These are phyloP conservation scores for Corapipo altera DNA, from an alignment of 2,113 vertebrate genomes.

Conservation along the genomic window DNA sequence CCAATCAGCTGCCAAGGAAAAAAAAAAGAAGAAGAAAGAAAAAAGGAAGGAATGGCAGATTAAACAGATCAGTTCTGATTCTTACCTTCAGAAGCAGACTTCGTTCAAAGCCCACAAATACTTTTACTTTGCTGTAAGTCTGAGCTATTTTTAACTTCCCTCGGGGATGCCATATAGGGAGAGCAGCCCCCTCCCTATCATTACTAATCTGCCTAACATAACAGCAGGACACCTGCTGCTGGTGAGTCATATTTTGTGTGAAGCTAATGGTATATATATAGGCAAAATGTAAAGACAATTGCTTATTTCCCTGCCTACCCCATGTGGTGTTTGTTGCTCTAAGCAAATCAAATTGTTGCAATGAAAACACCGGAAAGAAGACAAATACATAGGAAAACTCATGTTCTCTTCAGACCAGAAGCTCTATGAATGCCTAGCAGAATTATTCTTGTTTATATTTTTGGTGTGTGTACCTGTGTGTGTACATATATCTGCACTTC, in stretches of 20 bases:
- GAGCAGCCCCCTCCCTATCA: constrained; percentile 23
- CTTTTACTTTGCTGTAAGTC: constrained; percentile 40
- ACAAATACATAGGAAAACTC: neutral
- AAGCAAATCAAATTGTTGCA: neutral
- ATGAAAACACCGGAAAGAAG: neutral
- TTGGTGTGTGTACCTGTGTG: neutral
- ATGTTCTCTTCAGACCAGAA: neutral
- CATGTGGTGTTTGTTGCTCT: neutral
- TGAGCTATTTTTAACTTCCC: constrained; percentile 62
- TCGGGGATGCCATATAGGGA: constrained; percentile 50
- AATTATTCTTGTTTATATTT: neutral
- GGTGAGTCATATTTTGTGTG: constrained; percentile 58
- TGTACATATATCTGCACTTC: neutral
- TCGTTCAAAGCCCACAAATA: constrained; percentile 27
- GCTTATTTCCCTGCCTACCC: constrained; percentile 3
- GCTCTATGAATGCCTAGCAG: neutral
- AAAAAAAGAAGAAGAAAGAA: neutral
- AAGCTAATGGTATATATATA: constrained; percentile 37
- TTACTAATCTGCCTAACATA: constrained; percentile 57
- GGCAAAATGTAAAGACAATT: neutral
- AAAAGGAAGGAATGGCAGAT: neutral
- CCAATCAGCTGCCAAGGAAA: neutral
- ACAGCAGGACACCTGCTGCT: constrained; percentile 53
- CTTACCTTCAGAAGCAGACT: constrained; percentile 63
- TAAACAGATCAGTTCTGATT: constrained; percentile 40